Base-by-base conservation (phyloP, 2,888 invertebrate species). In the Steinernema carpocapsae region DNA sequence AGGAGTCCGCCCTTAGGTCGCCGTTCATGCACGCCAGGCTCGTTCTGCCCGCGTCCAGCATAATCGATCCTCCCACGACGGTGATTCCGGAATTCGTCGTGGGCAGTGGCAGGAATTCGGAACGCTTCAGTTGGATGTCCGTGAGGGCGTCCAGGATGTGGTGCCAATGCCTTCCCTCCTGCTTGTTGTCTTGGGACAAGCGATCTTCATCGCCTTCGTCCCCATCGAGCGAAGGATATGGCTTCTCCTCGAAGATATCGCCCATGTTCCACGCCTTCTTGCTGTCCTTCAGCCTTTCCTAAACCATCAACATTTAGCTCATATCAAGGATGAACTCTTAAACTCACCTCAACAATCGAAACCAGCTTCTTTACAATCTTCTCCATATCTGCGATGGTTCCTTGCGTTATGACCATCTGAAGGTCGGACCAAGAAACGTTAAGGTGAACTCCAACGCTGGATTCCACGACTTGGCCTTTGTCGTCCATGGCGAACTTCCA, bases 351-450 rank as follows among this genome's bases (percentile, higher is more conserved):
- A 90, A 99, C 97, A 90, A 99, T 99, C 89, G 97, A 95, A 85
- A 95, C 95, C 45, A 99, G 91, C 88, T 97, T 97, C 80, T 93
- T 93, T 88, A 93, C 94, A 93, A 99, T 97, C 90, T 97, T 97
- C 71, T 96, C 90, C 76, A 99, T 90, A 90, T 99, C 97, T 0
- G 95, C 94, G 0, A 97, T 96, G 0, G 97, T 99, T 71, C 95
- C 95, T 88, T 95, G 94, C 4, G 94, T 94, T 88, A 99, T 96
- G 91, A 99, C 93, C 84, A 97, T 91, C 90, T 99, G 97, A 56
- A 97, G 91, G 87, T 94, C 96, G 88, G 95, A 94, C 97, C 97
- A 99, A 78, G 92, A 92, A 1, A 79, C 76, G 24, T 75, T 70
- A 24, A 84, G 74, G 37, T 82, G 78, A 64, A 84, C 75, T n/a